These are phyloP conservation scores for Trypoxylon attenuatum DNA, from an alignment of 2,888 invertebrate genomes.

Conservation along the genomic window DNA sequence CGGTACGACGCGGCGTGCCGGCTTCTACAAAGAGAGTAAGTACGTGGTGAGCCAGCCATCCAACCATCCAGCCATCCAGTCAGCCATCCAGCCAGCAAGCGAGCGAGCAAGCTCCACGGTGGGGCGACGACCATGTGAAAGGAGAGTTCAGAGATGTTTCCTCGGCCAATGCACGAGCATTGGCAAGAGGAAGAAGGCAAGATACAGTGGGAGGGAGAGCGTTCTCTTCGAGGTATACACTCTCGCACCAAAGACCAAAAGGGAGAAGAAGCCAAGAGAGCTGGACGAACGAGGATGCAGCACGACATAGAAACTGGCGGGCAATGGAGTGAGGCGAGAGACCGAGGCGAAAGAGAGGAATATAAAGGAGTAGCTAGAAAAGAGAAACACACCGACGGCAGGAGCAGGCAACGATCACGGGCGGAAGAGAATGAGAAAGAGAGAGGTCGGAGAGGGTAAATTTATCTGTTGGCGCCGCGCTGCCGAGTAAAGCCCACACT, in stretches of 20 bases:
- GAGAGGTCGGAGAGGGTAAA: slow-evolving; percentile 46
- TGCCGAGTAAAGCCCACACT: slow-evolving; percentile 46
- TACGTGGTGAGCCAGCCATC: no score
- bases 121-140: slow-evolving; percentile 41
- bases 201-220: no score
- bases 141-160: slow-evolving; percentile 45
- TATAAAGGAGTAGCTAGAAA: neutral
- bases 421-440: slow-evolving; percentile 5
- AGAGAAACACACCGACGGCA: neutral
- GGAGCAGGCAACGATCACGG: neutral
- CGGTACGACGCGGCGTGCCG: neutral
- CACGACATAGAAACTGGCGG: no score
- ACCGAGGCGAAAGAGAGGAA: neutral
- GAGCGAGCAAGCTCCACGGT: slow-evolving; percentile 31
- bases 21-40: neutral
- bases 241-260: neutral
- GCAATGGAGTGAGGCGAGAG: slow-evolving; percentile 8
- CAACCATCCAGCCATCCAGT: no score
- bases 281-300: no score
- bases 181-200: no score
- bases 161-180: slow-evolving; percentile 34
- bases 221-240: no score
- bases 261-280: no score
- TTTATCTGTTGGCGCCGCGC: slow-evolving; percentile 60
- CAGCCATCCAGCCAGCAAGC: no score